A percentile compares a stretch with the other conserved stretches of the same genome.
phyloP scores from a whole-genome alignment of 1,140 invertebrate species.

The Pseudoatta argentina region DNA sequence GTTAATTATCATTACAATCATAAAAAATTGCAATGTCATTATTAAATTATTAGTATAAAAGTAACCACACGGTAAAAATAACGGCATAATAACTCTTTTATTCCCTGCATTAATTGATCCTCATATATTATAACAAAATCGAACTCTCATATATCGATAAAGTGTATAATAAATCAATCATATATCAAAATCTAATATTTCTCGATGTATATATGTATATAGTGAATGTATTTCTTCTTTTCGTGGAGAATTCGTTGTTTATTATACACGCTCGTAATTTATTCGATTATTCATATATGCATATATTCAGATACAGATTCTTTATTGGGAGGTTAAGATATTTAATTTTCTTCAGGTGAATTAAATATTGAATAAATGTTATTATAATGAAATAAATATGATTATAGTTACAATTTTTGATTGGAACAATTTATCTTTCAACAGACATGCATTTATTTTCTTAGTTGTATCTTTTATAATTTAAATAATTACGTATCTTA shows the following conservation, averaged over 20 bases:
- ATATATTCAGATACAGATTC: no score
- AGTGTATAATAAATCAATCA: not conserved
- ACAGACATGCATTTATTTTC: not conserved
- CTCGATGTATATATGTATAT: not conserved
- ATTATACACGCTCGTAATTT: not conserved
- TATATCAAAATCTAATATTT: not conserved
- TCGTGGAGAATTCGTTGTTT: not conserved
- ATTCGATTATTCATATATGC: not conserved
- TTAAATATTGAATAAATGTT: not conserved
- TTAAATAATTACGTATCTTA: not conserved
- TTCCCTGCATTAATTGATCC: conserved; percentile 7
- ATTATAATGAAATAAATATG: not conserved
- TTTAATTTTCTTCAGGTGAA: not conserved
- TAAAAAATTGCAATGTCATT: no score
- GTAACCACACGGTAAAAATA: no score
- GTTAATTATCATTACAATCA: no score
- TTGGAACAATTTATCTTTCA: not conserved
- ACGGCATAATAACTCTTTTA: no score
- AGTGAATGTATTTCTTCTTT: not conserved
- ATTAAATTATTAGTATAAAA: no score
- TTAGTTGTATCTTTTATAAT: not conserved
- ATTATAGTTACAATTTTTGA: not conserved
- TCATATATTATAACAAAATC: not conserved
- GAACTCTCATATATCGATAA: not conserved
- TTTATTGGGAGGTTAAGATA: not conserved